A percentile compares a stretch with the other conserved stretches of the same genome.
Conservation (phyloP, 2,797 vertebrate genomes). For the Neosalanx taihuensis region DNA sequence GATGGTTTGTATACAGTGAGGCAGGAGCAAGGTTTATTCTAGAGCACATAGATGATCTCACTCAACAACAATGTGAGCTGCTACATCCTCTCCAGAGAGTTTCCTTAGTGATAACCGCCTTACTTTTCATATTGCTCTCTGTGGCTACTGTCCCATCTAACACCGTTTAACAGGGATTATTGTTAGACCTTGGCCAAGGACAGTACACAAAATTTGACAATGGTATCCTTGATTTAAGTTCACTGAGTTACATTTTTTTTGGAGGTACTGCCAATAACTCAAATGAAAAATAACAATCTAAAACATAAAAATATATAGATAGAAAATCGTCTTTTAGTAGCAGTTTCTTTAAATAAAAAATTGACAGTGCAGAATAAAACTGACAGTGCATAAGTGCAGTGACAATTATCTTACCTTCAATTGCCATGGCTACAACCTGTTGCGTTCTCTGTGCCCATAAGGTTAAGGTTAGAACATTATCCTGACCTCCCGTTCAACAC, state of each 20-base stretch:
- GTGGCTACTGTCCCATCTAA: not conserved
- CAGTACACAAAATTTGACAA: not conserved
- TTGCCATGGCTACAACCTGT: conserved; percentile 34
- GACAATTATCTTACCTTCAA: conserved; percentile 47
- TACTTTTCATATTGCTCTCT: conserved; percentile 20
- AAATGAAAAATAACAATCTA: not conserved
- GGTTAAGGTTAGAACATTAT: not conserved
- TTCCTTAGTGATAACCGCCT: conserved; percentile 48
- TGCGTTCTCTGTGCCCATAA: conserved; percentile 20
- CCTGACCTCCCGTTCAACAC: not conserved
- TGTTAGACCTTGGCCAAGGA: not conserved
- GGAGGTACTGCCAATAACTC: not conserved
- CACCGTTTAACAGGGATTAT: not conserved
- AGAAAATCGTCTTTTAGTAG: not conserved
- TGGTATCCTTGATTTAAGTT: no score
- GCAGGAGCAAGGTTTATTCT: conserved; percentile 38
- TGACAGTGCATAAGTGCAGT: not conserved
- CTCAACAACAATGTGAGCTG: conserved; percentile 51
- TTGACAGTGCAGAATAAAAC: no score
- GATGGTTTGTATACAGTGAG: conserved; percentile 21
- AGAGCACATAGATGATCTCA: conserved; percentile 62
- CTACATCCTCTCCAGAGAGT: conserved; percentile 54
- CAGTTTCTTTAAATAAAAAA: not conserved
- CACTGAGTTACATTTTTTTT: not conserved
- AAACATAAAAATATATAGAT: not conserved